These are phyloP conservation scores for Dromaius novaehollandiae DNA, from an alignment of 2,113 vertebrate species.

Conservation along the genomic window DNA sequence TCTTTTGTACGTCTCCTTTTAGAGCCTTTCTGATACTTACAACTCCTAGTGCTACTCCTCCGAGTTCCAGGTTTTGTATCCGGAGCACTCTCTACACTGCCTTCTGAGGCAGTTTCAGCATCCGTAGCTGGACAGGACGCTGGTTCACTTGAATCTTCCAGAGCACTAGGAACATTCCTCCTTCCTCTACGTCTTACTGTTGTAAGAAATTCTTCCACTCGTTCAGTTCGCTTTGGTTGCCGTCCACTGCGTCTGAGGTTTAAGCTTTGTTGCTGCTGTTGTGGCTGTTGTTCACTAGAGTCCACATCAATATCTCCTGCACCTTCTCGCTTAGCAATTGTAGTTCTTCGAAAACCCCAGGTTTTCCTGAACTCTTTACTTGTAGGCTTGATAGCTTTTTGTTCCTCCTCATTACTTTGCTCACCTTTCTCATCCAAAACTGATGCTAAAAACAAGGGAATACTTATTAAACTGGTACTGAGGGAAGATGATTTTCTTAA, in stretches of 20 bases:
- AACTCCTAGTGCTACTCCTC: slow-evolving; percentile 1
- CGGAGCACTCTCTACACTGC: slow-evolving; percentile 87
- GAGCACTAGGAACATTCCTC: slow-evolving; percentile 69
- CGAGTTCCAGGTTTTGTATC: slow-evolving; percentile 75
- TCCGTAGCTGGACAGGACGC: slow-evolving; percentile 80
- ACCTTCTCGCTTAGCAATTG: slow-evolving; percentile 88
- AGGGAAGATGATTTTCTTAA: neutral
- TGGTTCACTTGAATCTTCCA: slow-evolving; percentile 80
- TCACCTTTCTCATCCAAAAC: slow-evolving; percentile 77
- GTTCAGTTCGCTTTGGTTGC: slow-evolving; percentile 77
- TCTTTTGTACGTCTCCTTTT: neutral
- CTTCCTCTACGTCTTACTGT: slow-evolving; percentile 80
- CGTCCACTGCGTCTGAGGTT: slow-evolving; percentile 82
- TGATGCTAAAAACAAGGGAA: slow-evolving; percentile 38
- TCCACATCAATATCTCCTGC: slow-evolving; percentile 79
- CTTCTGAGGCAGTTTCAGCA: slow-evolving; percentile 86
- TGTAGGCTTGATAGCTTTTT: slow-evolving; percentile 78
- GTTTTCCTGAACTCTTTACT: slow-evolving; percentile 89
- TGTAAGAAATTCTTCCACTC: slow-evolving; percentile 93
- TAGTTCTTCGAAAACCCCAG: slow-evolving; percentile 94
- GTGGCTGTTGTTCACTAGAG: slow-evolving; percentile 54
- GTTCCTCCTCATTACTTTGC: slow-evolving; percentile 74
- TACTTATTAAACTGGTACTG: neutral
- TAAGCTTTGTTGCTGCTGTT: slow-evolving; percentile 70
- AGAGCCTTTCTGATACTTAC: slow-evolving; percentile 11